Evolutionary conservation across 37 sponge, comb jelly and placozoan genomes (phyloP), one percentile per base, ranked within the genome.

Genomic region (Hormiphora californensis): DNA sequence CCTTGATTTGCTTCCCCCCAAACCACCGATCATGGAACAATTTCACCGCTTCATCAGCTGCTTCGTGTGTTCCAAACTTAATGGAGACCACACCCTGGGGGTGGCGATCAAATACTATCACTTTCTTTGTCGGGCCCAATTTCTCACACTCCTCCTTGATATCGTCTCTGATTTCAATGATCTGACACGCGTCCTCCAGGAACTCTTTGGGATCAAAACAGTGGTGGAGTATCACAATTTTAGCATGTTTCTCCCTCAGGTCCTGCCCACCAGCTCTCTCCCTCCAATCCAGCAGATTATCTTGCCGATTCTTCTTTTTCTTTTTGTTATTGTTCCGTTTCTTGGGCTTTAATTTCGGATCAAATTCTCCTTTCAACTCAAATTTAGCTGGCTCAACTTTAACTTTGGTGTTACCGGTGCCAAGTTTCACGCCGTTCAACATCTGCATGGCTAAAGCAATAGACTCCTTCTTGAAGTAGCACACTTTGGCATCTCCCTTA

Each of bases 401-500:
- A 0, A 73, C 81, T 33, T 41, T 73, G 5, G 35, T 8, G 5
- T 43, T 25, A 19, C 46, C 40, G 17, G 46, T 46, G 2, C 46
- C 46, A n/a, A 73, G 44, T 40, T 41, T 73, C 0, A 46, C 43
- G 1, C 81, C 89, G 67, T 95, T 43, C 39, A 95, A 69, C 51
- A 95, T 53, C 62, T 95, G 90, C 2, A 95, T 55, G n/a, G 92
- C 94, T 43, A 95, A 86, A 1, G 86, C 86, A 5, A 95, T 90
- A 0, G 96, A 95, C 86, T 95, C 96, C 17, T 69, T 41, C 91
- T 93, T 97, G 0, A 94, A 85, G 88, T 94, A 97, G 57, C 93
- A 93, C 67, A 94, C 94, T 32, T 88, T 86, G 0, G 92, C 98
- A 65, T 97, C 98, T 86, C 98, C 98, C 67, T 97, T 97, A 41